Conservation (phyloP, 2,888 invertebrate genomes). For the Dugesia japonica region DNA sequence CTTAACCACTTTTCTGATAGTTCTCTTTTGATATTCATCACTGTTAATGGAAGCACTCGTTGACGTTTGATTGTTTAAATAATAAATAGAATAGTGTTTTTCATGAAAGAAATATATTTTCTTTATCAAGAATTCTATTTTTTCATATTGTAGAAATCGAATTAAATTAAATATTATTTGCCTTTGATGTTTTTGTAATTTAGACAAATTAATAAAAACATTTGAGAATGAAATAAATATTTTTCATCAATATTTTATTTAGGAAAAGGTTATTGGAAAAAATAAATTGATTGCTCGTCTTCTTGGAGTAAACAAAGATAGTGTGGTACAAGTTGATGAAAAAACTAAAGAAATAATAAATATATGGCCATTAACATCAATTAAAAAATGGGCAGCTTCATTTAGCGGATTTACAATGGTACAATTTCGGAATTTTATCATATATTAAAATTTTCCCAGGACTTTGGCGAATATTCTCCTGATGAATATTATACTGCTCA, state of each 20-base stretch:
- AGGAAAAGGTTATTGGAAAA: conserved; percentile 94
- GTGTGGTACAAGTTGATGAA: conserved; percentile 92
- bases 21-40: too few species aligned
- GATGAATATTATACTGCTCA: conserved; percentile 94
- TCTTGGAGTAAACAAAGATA: conserved; percentile 91
- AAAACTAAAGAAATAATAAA: conserved; percentile 81
- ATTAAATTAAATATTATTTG: too few species aligned
- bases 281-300: conserved; percentile 90
- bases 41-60: too few species aligned
- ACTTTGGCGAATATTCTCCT: conserved; percentile 96
- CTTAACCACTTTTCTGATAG: too few species aligned
- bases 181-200: too few species aligned
- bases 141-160: too few species aligned
- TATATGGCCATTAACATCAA: conserved; percentile 91
- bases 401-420: conserved; percentile 86
- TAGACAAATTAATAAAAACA: too few species aligned
- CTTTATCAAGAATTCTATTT: too few species aligned
- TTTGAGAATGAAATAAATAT: not conserved
- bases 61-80: too few species aligned
- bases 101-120: too few species aligned
- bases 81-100: too few species aligned
- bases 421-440: conserved; percentile 16
- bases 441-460: conserved; percentile 48
- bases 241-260: conserved; percentile 35
- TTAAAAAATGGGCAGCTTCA: conserved; percentile 89